These are phyloP conservation scores for Drosophila limbata DNA, from an alignment of 2,888 invertebrate genomes.

Conservation along the genomic window DNA sequence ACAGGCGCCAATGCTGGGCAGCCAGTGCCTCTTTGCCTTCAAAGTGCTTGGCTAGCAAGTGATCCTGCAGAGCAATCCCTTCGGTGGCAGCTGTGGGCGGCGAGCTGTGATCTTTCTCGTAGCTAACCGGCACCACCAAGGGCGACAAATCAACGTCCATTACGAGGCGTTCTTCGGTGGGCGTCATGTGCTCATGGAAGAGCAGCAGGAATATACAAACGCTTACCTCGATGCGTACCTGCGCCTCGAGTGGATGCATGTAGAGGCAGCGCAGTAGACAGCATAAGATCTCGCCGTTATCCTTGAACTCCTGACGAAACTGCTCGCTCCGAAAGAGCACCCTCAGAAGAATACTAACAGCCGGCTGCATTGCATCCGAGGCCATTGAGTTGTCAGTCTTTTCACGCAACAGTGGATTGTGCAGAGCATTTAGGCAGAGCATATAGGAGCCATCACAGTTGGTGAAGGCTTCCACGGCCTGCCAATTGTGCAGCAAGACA, in stretches of 20 bases:
- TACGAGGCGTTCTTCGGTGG: slow-evolving; percentile 46
- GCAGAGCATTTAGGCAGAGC: slow-evolving; percentile 23
- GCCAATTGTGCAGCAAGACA: slow-evolving; percentile 69
- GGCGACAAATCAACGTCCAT: slow-evolving; percentile 66
- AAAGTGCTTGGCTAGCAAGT: slow-evolving; percentile 35
- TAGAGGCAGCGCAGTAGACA: slow-evolving; percentile 79
- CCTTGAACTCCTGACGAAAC: slow-evolving; percentile 72
- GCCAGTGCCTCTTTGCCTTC: slow-evolving; percentile 23
- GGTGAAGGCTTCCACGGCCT: slow-evolving; percentile 29
- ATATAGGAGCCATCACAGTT: slow-evolving; percentile 9
- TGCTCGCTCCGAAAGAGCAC: slow-evolving; percentile 69
- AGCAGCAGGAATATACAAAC: slow-evolving; percentile 79
- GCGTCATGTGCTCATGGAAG: slow-evolving; percentile 65
- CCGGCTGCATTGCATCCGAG: slow-evolving; percentile 61
- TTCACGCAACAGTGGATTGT: slow-evolving; percentile 20
- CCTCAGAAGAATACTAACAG: slow-evolving; percentile 79
- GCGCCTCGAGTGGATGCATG: slow-evolving; percentile 68
- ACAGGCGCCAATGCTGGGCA: slow-evolving; percentile 65
- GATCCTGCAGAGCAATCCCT: slow-evolving; percentile 37
- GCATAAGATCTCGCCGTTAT: slow-evolving; percentile 70
- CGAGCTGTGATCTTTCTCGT: slow-evolving; percentile 36
- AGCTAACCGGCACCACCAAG: slow-evolving; percentile 70
- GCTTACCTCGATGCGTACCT: slow-evolving; percentile 73
- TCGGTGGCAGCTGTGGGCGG: slow-evolving; percentile 5
- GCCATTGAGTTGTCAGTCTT: neutral